phyloP scores from a whole-genome alignment of 2,888 invertebrate genomes.

The Mamestra brassicae region DNA sequence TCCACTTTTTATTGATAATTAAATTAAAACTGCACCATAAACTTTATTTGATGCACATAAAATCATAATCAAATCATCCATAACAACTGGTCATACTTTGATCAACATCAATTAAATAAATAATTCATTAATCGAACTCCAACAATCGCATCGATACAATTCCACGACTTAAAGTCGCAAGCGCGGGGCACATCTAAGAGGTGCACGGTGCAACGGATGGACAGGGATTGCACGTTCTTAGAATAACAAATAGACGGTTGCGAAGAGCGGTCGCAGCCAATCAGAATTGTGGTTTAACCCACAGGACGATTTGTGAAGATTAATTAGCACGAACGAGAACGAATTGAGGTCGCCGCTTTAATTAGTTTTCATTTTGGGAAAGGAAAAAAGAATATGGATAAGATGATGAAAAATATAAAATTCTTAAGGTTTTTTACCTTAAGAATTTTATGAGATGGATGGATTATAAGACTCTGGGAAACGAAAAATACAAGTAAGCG shows the following conservation, averaged over 20 bases:
- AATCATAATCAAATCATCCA: conserved; percentile 34
- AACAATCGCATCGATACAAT: conserved; percentile 57
- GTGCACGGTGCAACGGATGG: conserved; percentile 83
- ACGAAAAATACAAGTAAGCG: background rate
- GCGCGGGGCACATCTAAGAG: conserved; percentile 71
- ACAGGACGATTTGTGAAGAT: conserved; percentile 80
- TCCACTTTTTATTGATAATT: conserved; percentile 30
- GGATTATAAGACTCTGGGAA: conserved; percentile 14
- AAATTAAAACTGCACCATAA: conserved; percentile 43
- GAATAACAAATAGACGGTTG: conserved; percentile 82
- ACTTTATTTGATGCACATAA: conserved; percentile 39
- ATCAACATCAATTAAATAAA: conserved; percentile 56
- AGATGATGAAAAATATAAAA: conserved; percentile 38
- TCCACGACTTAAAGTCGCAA: conserved; percentile 61
- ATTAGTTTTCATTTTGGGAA: conserved; percentile 56
- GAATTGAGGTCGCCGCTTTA: conserved; percentile 64
- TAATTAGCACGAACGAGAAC: conserved; percentile 77
- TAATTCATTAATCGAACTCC: conserved; percentile 67
- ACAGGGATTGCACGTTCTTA: conserved; percentile 77
- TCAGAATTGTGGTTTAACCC: conserved; percentile 74
- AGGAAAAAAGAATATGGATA: conserved; percentile 45
- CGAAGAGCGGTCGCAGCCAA: conserved; percentile 77
- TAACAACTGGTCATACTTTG: conserved; percentile 44
- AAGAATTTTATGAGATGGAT: conserved; percentile 8
- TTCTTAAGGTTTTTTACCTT: too few relatives aligned